These are phyloP conservation scores for Paguma larvata DNA, from an alignment of 2,797 vertebrate genomes.

Conservation along the genomic window DNA sequence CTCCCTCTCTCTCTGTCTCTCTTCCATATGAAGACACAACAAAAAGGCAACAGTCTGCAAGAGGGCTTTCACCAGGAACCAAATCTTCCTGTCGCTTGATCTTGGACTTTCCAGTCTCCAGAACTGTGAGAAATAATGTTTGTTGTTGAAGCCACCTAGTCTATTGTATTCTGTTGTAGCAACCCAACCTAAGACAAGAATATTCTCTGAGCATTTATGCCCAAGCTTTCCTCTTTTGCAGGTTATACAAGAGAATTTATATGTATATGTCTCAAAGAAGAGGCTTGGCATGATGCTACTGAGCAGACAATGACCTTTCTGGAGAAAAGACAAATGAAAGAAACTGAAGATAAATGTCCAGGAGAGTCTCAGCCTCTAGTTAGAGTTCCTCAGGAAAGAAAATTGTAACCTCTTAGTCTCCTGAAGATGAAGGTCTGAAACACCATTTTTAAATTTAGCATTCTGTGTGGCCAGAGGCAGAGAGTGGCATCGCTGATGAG, in stretches of 20 bases:
- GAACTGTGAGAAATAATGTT: neutral
- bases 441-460: neutral
- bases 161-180: neutral
- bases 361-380: neutral
- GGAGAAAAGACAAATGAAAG: slow-evolving; percentile 7
- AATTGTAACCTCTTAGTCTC: neutral
- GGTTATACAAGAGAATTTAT: neutral
- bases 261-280: neutral
- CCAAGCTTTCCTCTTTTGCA: neutral
- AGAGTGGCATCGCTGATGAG: neutral
- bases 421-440: slow-evolving; percentile 9
- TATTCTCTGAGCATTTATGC: neutral
- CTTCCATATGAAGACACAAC: neutral
- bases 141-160: neutral
- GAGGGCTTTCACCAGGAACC: neutral
- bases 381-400: slow-evolving; percentile 30
- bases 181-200: neutral
- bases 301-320: neutral
- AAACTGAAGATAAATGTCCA: neutral
- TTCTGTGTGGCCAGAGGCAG: neutral
- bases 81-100: neutral
- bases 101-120: neutral
- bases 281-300: neutral
- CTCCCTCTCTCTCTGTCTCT: neutral
- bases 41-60: neutral